A percentile compares a stretch with the other conserved stretches of the same genome.
Conservation (phyloP, 2,888 invertebrate genomes). For the Harpalus rufipes region DNA sequence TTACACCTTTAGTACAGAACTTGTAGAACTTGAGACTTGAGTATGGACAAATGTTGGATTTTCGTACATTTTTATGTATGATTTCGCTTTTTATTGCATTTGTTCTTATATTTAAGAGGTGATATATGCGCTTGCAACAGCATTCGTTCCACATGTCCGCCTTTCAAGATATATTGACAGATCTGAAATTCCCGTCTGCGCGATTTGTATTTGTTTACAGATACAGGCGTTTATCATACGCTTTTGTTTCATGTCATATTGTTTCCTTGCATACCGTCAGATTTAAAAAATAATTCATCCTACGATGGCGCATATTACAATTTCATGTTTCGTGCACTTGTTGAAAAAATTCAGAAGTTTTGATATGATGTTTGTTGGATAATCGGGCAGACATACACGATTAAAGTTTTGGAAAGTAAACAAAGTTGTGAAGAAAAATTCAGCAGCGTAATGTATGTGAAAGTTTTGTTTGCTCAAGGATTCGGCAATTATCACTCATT, state of each 20-base stretch:
- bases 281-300: neutral
- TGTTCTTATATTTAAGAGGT: neutral
- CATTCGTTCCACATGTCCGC: constrained; percentile 23
- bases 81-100: too few relatives aligned
- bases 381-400: neutral
- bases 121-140: neutral
- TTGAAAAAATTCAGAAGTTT: neutral
- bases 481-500: neutral
- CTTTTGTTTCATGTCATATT: constrained; percentile 41
- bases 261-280: neutral
- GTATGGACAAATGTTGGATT: too few relatives aligned
- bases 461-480: neutral
- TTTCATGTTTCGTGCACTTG: neutral
- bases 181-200: constrained; percentile 42
- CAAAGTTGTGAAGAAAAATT: neutral
- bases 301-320: neutral
- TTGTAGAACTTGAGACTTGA: too few relatives aligned
- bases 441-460: neutral
- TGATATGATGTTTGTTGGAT: neutral
- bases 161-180: constrained; percentile 51
- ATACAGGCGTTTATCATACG: constrained; percentile 51
- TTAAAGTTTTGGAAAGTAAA: constrained; percentile 6
- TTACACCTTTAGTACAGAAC: too few relatives aligned
- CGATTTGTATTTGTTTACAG: constrained; percentile 49
- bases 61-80: too few relatives aligned